A percentile compares a stretch with the other conserved stretches of the same genome.
Evolutionary conservation across 2,888 invertebrate genomes (phyloP).

Genomic region (Apantesis nais): DNA sequence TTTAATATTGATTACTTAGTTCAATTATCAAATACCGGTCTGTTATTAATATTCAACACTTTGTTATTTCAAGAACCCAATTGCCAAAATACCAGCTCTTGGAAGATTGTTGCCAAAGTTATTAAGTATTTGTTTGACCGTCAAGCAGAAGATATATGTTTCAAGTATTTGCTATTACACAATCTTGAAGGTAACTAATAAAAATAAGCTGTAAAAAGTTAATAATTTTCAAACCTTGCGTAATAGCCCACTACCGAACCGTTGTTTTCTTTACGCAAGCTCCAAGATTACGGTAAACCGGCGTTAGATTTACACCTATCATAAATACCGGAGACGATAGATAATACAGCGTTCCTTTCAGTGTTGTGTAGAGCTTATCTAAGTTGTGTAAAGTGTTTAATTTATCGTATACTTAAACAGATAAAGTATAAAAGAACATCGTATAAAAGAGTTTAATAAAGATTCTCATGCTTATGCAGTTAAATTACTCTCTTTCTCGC

Average conservation of each 20-base stretch:
- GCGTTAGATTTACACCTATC: conserved; percentile 19
- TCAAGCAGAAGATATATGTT: background rate
- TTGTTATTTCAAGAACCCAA: background rate
- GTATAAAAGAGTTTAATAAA: background rate
- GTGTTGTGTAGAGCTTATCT: conserved; percentile 28
- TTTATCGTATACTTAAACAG: conserved; percentile 2
- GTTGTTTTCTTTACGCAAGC: conserved; percentile 34
- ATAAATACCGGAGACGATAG: conserved; percentile 40
- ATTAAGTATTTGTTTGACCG: background rate
- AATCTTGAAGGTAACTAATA: conserved; percentile 21
- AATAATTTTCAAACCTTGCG: conserved; percentile 25
- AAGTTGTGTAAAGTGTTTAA: conserved; percentile 23
- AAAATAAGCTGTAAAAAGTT: conserved; percentile 25
- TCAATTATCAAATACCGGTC: background rate
- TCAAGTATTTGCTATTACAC: conserved; percentile 7
- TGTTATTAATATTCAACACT: conserved; percentile 1
- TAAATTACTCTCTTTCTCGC: background rate
- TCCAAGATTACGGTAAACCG: conserved; percentile 27
- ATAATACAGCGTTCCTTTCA: conserved; percentile 40
- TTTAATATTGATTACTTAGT: conserved; percentile 15
- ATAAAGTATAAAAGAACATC: background rate
- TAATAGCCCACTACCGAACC: conserved; percentile 21
- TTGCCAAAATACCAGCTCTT: background rate
- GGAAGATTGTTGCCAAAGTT: background rate
- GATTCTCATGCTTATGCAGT: background rate